Evolutionary conservation across 2,888 invertebrate genomes (phyloP).

Genomic region (Apamea anceps): DNA sequence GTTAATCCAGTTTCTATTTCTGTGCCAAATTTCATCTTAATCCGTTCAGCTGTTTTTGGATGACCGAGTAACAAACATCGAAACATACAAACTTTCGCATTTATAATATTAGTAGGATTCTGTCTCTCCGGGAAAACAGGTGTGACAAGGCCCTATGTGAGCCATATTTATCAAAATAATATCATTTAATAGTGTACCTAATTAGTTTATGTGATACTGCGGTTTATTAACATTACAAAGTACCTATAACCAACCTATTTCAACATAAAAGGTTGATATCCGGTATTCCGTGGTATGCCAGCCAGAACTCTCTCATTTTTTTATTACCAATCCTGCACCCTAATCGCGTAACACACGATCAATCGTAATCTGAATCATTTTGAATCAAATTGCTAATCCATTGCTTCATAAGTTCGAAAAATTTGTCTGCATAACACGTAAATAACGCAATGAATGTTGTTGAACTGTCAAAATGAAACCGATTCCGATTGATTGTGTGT

Average conservation of each 20-base stretch:
- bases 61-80: neutral
- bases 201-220: neutral
- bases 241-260: neutral
- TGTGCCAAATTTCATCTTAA: neutral
- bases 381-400: no score
- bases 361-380: no score
- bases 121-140: slow-evolving; percentile 43
- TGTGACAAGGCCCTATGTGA: slow-evolving; percentile 53
- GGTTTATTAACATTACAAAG: no score
- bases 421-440: no score
- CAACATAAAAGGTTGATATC: neutral
- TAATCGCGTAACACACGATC: no score
- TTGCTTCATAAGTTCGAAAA: no score
- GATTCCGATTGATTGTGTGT: no score
- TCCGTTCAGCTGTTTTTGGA: neutral
- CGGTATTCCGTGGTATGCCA: neutral
- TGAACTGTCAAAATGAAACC: no score
- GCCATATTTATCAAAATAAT: neutral
- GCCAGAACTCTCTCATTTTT: no score
- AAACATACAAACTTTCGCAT: neutral
- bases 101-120: slow-evolving; percentile 11
- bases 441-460: no score
- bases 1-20: neutral
- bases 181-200: neutral
- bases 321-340: neutral